Evolutionary conservation across 1,140 invertebrate genomes (phyloP).

Genomic region (Ceratitis capitata): DNA sequence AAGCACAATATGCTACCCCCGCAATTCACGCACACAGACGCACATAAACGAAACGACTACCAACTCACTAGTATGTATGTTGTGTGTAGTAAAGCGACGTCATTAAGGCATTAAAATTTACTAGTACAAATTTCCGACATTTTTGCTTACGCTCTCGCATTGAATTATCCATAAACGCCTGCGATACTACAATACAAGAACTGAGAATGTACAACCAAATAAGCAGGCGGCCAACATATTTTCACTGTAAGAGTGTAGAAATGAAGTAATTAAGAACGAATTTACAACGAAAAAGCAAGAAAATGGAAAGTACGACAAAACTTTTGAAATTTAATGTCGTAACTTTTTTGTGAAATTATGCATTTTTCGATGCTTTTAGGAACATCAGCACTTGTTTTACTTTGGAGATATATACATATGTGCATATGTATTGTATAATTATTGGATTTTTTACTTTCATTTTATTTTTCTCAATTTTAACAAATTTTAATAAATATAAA

Average conservation of each 20-base stretch:
- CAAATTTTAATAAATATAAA: too few species aligned
- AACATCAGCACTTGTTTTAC: background rate
- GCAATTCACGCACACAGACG: background rate
- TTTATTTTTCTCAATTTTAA: background rate
- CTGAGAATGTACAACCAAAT: background rate
- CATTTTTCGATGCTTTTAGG: background rate
- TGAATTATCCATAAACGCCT: background rate
- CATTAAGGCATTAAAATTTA: conserved; percentile 22
- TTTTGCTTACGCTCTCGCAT: background rate
- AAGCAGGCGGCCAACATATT: background rate
- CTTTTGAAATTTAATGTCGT: conserved; percentile 3
- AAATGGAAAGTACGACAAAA: background rate
- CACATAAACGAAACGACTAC: too few species aligned
- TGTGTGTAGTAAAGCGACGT: background rate
- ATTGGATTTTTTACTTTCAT: background rate
- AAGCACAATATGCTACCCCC: background rate
- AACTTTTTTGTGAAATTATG: background rate
- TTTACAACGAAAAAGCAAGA: background rate
- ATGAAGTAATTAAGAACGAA: conserved; percentile 32
- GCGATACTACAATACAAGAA: background rate
- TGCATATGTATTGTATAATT: background rate
- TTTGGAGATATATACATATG: background rate
- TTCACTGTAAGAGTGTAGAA: background rate
- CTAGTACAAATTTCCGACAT: background rate
- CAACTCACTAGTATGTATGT: background rate